Base-by-base conservation (phyloP, 2,888 invertebrate genomes). In the Nymphalis polychloros region DNA sequence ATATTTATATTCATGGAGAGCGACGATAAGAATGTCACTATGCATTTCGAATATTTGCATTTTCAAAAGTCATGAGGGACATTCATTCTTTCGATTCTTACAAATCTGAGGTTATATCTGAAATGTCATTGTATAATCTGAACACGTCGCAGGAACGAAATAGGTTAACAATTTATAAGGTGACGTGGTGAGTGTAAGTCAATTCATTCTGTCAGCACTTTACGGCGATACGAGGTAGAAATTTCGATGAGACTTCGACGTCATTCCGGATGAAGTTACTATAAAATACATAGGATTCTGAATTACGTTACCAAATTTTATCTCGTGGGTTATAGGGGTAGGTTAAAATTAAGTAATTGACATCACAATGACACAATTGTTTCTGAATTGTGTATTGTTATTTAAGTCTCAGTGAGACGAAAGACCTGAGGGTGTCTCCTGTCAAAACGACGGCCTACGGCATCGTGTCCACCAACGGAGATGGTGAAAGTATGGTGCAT, bases 161-260 rank as follows among this genome's bases (percentile, higher is more conserved):
- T 70, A 68, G 67, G 69, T 69, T 73, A 69, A 69, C 69, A 71
- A 73, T 68, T 68, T 72, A 67, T 64, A 62, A 59, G 59, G 27
- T 35, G 61, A 64, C 47, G 61, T 35, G 70, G 57, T 60, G 63
- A 63, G 63, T 50, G 63, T 61, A 64, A 64, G 61, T 68, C 64
- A 60, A 72, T 69, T 70, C 68, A 62, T 70, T 68, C 49, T 64
- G 59, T 64, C 68, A 68, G 68, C 60, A 71, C 63, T 71, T 66
- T 63, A 61, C 50, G 7, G 53, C n/a, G 20, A 57, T 47, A n/a
- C 66, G 48, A 55, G 20, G 35, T 20, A 50, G n/a, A 50, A 64
- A 50, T 59, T 49, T 49, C 49, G 59, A 64, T 64, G 57, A 57
- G 20, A 35, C 20, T 57, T 49, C 19, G 20, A 64, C 20, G 41